phyloP scores from a whole-genome alignment of 2,888 invertebrate species.

The Brachynemurus nebulosus region DNA sequence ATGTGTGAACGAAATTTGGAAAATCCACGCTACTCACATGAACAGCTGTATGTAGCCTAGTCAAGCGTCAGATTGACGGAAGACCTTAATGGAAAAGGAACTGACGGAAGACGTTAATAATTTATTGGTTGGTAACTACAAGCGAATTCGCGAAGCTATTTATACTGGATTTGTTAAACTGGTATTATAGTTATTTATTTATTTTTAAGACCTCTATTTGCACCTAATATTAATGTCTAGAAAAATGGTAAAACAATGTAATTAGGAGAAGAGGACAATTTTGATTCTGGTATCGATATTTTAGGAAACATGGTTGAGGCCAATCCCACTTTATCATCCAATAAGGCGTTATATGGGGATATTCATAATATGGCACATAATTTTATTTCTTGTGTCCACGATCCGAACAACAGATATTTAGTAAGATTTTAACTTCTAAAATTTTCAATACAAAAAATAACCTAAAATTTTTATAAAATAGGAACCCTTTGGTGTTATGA shows the following conservation, averaged over 20 bases:
- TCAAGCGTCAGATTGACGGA: no score
- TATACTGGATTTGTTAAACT: slow-evolving; percentile 44
- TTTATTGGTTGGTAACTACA: slow-evolving; percentile 61
- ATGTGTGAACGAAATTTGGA: no score
- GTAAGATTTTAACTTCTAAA: no score
- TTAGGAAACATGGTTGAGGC: slow-evolving; percentile 71
- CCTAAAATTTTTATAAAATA: no score
- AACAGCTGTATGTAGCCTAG: no score
- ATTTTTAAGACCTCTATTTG: no score
- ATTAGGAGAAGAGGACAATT: slow-evolving; percentile 54
- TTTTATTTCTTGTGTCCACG: slow-evolving; percentile 61
- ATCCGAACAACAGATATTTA: slow-evolving; percentile 63
- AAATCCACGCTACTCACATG: no score
- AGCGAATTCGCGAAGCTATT: slow-evolving; percentile 56
- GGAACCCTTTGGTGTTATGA: slow-evolving; percentile 73
- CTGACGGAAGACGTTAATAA: slow-evolving; percentile 52
- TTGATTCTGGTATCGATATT: slow-evolving; percentile 63
- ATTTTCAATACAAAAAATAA: no score
- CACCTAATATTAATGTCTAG: no score
- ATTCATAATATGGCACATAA: slow-evolving; percentile 74
- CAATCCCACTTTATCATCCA: slow-evolving; percentile 51
- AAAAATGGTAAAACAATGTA: slow-evolving; percentile 39
- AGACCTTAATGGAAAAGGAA: slow-evolving; percentile 49
- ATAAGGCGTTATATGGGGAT: slow-evolving; percentile 59
- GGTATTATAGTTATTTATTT: no score